phyloP scores from a whole-genome alignment of 2,888 invertebrate species.

The Hirtodrosophila duncani region DNA sequence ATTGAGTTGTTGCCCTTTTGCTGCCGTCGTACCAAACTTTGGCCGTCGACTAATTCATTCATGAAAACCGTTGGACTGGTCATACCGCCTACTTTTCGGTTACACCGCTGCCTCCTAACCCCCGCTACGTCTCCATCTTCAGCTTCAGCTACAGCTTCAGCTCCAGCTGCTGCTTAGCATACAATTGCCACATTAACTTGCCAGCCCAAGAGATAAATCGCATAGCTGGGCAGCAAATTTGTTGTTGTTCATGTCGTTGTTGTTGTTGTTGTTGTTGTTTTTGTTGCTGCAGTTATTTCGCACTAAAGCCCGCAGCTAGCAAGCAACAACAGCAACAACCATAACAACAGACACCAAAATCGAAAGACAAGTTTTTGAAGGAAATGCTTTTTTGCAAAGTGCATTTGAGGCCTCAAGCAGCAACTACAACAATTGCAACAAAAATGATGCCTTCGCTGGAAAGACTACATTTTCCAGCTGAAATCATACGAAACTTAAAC shows the following conservation, averaged over 20 bases:
- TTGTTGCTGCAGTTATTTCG: slow-evolving; percentile 53
- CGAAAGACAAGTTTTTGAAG: slow-evolving; percentile 68
- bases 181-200: slow-evolving; percentile 72
- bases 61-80: slow-evolving; percentile 59
- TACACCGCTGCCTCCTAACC: background rate
- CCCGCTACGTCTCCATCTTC: background rate
- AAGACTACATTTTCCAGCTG: background rate
- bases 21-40: slow-evolving; percentile 52
- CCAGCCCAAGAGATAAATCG: slow-evolving; percentile 68
- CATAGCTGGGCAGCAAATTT: slow-evolving; percentile 51
- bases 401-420: slow-evolving; percentile 71
- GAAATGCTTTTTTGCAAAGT: slow-evolving; percentile 73
- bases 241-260: slow-evolving; percentile 39
- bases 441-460: slow-evolving; percentile 8
- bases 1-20: slow-evolving; percentile 68
- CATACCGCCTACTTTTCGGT: slow-evolving; percentile 27
- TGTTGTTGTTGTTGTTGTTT: slow-evolving; percentile 23
- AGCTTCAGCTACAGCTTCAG: slow-evolving; percentile 8
- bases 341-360: slow-evolving; percentile 46
- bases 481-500: too few relatives aligned
- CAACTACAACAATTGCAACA: slow-evolving; percentile 22
- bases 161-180: slow-evolving; percentile 64
- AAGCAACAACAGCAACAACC: slow-evolving; percentile 27
- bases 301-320: slow-evolving; percentile 57
- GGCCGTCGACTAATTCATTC: slow-evolving; percentile 62